Evolutionary conservation across 1,140 invertebrate species (phyloP).

Genomic region (Caenorhabditis briggsae): DNA sequence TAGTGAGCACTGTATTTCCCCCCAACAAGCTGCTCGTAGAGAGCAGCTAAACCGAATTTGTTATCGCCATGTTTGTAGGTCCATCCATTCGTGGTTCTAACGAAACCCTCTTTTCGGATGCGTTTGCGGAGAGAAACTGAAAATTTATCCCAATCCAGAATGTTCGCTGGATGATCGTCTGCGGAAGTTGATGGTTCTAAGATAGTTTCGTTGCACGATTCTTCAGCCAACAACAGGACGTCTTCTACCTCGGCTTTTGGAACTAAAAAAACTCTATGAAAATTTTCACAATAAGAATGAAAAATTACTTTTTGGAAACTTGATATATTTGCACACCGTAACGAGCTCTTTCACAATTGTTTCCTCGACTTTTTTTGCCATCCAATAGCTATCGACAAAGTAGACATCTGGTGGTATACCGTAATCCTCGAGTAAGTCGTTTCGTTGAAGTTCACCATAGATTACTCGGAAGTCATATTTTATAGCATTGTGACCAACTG

Average conservation of each 20-base stretch:
- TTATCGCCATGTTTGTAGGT: conserved; percentile 5
- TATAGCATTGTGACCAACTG: conserved; percentile 71
- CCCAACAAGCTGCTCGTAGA: neutral
- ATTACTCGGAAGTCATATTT: conserved; percentile 70
- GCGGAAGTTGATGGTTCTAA: neutral
- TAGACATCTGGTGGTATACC: conserved; percentile 32
- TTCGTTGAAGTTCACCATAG: conserved; percentile 62
- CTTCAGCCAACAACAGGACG: neutral
- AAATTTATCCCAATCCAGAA: conserved; percentile 26
- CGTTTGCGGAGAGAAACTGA: conserved; percentile 21
- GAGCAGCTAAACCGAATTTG: neutral
- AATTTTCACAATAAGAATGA: neutral
- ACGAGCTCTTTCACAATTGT: conserved; percentile 17
- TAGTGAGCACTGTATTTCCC: conserved; percentile 32
- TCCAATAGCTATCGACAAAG: conserved; percentile 41
- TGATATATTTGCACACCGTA: conserved; percentile 29
- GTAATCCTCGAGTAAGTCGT: conserved; percentile 56
- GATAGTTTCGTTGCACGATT: neutral
- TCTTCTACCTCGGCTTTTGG: neutral
- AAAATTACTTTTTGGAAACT: conserved; percentile 11
- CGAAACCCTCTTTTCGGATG: conserved; percentile 28
- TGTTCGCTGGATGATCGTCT: conserved; percentile 42
- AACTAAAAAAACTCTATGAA: neutral
- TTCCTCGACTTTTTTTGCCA: conserved; percentile 10
- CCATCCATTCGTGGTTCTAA: neutral